These are phyloP conservation scores for Neoscelio sp. DNA, from an alignment of 2,888 invertebrate genomes.

Conservation along the genomic window DNA sequence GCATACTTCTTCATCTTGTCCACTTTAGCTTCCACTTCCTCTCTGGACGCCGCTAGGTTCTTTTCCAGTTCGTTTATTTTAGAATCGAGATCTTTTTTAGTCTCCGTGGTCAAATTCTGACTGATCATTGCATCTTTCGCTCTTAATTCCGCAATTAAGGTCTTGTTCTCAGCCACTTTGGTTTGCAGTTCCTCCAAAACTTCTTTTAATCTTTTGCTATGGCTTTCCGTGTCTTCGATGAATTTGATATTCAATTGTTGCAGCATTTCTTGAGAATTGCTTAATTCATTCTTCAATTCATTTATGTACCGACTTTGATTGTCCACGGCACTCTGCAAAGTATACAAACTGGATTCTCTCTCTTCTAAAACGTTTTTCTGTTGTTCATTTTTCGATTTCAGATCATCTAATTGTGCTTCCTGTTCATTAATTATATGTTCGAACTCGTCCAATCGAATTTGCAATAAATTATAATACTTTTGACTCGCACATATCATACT, in stretches of 20 bases:
- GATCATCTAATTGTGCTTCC: conserved; percentile 16
- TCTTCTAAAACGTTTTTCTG: conserved; percentile 74
- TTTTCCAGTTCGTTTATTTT: conserved; percentile 82
- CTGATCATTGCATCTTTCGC: conserved; percentile 81
- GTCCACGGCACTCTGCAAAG: conserved; percentile 71
- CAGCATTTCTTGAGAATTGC: conserved; percentile 84
- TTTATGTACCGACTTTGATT: conserved; percentile 70
- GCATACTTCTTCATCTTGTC: conserved; percentile 93
- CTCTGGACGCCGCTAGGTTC: conserved; percentile 83
- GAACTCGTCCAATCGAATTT: conserved; percentile 64
- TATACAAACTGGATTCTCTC: conserved; percentile 73
- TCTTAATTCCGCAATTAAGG: conserved; percentile 79
- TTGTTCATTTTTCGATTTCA: conserved; percentile 41
- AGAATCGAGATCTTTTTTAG: conserved; percentile 77
- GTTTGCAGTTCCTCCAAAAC: conserved; percentile 82
- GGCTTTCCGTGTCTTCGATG: conserved; percentile 81
- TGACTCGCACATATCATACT: no score
- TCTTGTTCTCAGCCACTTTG: conserved; percentile 82
- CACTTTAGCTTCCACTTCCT: conserved; percentile 87
- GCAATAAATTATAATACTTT: conserved; percentile 67
- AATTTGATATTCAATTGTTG: conserved; percentile 81
- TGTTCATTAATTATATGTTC: conserved; percentile 51
- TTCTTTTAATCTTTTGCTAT: conserved; percentile 81
- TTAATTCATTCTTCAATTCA: conserved; percentile 74
- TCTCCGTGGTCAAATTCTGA: conserved; percentile 76